Evolutionary conservation across 2,888 invertebrate genomes (phyloP), one percentile per base, ranked within the genome.

Genomic region (Eucera pruinosa): DNA sequence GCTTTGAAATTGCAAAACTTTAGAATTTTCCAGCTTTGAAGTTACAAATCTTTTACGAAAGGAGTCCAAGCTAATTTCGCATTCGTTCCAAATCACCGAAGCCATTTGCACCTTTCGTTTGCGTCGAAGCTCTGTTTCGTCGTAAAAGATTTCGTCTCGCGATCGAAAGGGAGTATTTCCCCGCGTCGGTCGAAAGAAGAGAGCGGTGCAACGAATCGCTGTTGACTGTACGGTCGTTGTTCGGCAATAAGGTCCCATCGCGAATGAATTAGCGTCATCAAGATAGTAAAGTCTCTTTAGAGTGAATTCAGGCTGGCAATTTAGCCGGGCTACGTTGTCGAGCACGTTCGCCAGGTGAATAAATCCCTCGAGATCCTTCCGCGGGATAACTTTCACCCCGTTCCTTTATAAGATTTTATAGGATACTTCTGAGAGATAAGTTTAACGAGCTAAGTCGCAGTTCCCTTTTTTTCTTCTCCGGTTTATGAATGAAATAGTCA

Each of bases 271-370:
- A 70, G 65, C 80, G 70, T 68, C 62, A 69, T 80, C 77, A 45
- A 80, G 73, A 82, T 83, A 68, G 76, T 52, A 62, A 66, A 68
- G 67, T 77, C 83, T 65, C 65, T 55, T 77, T 77, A 57, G 70
- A 83, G 58, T 50, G 81, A 72, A 78, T 65, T 78, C 74, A 57
- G 64, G 50, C 70, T 60, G 58, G 50, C 78, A 79, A 74, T 78
- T 83, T 81, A 83, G 54, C 64, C n/a, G 33, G 64, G 77, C 60
- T 81, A 68, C 69, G 64, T 81, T 75, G 81, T 81, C 69, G 78
- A 72, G 83, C 82, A 83, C 74, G 78, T 83, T 72, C n/a, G n/a
- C 73, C 83, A 41, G 61, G 48, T 64, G 82, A 55, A 74, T 81
- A 78, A 82, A 73, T 83, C 83, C 83, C 52, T 13, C n/a, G 65